Conservation (phyloP, 2,797 vertebrate species). For the Thamnophis elegans region DNA sequence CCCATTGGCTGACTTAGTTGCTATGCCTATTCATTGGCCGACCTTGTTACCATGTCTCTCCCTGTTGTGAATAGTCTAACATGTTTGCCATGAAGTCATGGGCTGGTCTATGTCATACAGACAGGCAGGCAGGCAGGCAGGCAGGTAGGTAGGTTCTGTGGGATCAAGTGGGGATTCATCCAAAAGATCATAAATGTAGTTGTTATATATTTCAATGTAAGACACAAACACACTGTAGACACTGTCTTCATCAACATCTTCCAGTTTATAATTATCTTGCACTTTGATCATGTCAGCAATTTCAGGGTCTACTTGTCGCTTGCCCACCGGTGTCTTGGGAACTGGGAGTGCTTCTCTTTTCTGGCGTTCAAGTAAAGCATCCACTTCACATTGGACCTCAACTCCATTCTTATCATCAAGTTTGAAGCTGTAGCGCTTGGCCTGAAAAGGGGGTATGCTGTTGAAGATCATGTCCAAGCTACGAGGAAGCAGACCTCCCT, state of each 20-base stretch:
- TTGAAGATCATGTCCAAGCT: slow-evolving; percentile 96
- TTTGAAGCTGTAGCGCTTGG: slow-evolving; percentile 95
- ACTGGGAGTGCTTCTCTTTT: slow-evolving; percentile 80
- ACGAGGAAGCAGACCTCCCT: slow-evolving; percentile 90
- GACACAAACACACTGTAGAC: slow-evolving; percentile 93
- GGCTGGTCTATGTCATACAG: background rate
- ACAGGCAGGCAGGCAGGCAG: no score
- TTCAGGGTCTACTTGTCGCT: slow-evolving; percentile 86
- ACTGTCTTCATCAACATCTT: slow-evolving; percentile 91
- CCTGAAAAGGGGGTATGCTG: slow-evolving; percentile 87
- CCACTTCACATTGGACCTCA: slow-evolving; percentile 90
- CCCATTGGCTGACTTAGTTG: no score
- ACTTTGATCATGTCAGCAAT: slow-evolving; percentile 90
- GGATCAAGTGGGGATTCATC: slow-evolving; percentile 85
- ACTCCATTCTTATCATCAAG: slow-evolving; percentile 93
- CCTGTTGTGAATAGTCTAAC: no score
- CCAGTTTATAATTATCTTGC: slow-evolving; percentile 80
- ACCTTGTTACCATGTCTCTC: no score
- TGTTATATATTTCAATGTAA: slow-evolving; percentile 98
- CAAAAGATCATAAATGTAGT: slow-evolving; percentile 96
- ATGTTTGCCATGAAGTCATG: background rate
- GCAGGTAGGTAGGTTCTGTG: slow-evolving; percentile 79
- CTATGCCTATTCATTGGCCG: no score
- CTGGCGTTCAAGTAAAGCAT: slow-evolving; percentile 91
- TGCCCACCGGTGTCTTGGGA: slow-evolving; percentile 78